Evolutionary conservation across 2,113 vertebrate genomes (phyloP).

Genomic region (Glareola pratincola): DNA sequence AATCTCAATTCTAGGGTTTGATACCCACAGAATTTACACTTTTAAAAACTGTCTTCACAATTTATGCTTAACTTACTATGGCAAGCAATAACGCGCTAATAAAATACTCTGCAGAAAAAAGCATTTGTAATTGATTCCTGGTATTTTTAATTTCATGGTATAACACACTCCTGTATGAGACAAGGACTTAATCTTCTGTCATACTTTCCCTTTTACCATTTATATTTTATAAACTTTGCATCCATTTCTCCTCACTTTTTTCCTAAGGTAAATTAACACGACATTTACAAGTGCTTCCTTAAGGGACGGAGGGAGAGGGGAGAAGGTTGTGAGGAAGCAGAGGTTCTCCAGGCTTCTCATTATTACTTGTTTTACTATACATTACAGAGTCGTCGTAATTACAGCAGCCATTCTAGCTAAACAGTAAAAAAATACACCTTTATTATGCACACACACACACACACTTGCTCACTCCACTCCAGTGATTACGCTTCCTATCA

Average conservation of each 20-base stretch:
- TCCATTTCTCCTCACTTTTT: background rate
- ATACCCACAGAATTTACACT: background rate
- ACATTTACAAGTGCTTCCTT: background rate
- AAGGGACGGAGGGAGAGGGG: fast-evolving
- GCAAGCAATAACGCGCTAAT: background rate
- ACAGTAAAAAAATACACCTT: background rate
- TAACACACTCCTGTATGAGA: background rate
- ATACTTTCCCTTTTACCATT: background rate
- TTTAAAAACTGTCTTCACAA: background rate
- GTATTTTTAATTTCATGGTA: background rate
- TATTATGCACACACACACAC: background rate
- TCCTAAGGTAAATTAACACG: background rate
- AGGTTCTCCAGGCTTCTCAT: background rate
- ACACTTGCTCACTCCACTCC: background rate
- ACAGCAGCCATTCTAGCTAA: background rate
- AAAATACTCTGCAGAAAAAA: background rate
- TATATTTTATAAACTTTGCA: background rate
- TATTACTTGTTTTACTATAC: background rate
- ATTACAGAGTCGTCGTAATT: fast-evolving
- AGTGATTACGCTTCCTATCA: background rate
- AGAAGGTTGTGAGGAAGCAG: background rate
- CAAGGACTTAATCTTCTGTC: background rate
- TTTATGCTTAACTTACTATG: background rate
- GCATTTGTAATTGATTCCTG: background rate
- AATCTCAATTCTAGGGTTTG: background rate